Conservation (phyloP, 2,113 vertebrate species). For the Oncorhynchus kisutch region DNA sequence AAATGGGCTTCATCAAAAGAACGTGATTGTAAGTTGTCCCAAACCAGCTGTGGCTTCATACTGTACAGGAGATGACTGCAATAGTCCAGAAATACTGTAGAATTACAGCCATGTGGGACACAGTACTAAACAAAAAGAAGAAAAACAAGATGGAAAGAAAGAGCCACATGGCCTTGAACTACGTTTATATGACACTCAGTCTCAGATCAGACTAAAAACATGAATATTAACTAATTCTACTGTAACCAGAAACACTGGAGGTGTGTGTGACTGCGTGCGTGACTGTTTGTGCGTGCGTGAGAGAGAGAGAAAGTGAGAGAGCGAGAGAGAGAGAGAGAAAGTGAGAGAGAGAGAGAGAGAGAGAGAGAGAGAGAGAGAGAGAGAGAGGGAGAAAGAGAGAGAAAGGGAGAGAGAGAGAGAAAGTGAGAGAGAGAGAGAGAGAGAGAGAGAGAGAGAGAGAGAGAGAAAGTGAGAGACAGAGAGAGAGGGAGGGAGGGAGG, state of each 20-base stretch:
- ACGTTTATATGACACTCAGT: constrained; percentile 23
- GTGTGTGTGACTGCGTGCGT: not conserved
- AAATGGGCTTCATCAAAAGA: too few relatives aligned
- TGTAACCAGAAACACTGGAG: not conserved
- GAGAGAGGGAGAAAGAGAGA: too few relatives aligned
- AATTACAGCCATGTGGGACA: constrained; percentile 26
- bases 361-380: too few relatives aligned
- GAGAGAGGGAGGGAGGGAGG: constrained; percentile 13
- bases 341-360: too few relatives aligned
- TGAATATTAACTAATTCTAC: not conserved
- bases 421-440: not conserved
- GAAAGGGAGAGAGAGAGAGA: not conserved
- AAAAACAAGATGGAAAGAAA: constrained; percentile 30
- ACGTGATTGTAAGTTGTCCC: not conserved
- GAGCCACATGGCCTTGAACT: constrained; percentile 33
- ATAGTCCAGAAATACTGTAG: constrained; percentile 7
- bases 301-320: not conserved
- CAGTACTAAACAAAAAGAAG: constrained; percentile 19
- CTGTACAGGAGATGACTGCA: constrained; percentile 16
- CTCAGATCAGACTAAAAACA: constrained; percentile 28
- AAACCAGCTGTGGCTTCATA: not conserved
- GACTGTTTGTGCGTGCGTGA: not conserved
- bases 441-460: constrained; percentile 6
- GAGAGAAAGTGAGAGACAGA: not conserved
- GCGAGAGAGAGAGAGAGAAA: not conserved